Percentiles rank a stretch among this genome's conserved stretches.
Conservation (phyloP, 2,797 vertebrate species). For the Anguilla pacifica region DNA sequence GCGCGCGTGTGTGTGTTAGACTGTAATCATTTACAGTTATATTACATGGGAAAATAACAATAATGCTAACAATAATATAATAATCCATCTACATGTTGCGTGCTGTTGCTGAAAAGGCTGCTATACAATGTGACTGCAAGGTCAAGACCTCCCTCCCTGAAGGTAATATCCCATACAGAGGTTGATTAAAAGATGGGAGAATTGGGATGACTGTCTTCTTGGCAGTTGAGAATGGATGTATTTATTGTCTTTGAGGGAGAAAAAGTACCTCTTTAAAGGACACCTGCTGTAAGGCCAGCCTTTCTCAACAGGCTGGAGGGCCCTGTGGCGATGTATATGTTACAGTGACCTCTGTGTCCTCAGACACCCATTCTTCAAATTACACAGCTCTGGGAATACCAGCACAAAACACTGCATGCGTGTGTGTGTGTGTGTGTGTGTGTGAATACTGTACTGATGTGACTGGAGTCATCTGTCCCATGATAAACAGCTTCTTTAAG, state of each 20-base stretch:
- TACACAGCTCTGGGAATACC: constrained; percentile 24
- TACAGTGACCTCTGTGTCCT: neutral
- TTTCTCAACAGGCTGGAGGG: neutral
- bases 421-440: neutral
- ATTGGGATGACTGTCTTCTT: constrained; percentile 34
- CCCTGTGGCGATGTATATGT: neutral
- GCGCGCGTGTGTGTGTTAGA: neutral
- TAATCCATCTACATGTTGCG: neutral
- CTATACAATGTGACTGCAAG: neutral
- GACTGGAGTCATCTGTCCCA: neutral
- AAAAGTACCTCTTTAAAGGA: neutral
- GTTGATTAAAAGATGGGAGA: neutral
- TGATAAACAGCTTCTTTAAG: neutral
- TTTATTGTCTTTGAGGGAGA: constrained; percentile 10
- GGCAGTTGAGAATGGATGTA: constrained; percentile 13
- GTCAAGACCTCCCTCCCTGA: neutral
- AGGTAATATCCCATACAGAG: neutral
- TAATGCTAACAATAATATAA: neutral
- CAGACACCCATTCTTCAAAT: neutral
- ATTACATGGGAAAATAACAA: constrained; percentile 5
- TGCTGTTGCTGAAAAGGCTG: neutral
- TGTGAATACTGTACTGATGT: neutral
- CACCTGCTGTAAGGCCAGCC: constrained; percentile 19
- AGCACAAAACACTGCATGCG: constrained; percentile 26
- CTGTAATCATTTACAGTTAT: neutral